These are phyloP conservation scores for Lithophane semibrunnea DNA, from an alignment of 2,888 invertebrate species.

Conservation along the genomic window DNA sequence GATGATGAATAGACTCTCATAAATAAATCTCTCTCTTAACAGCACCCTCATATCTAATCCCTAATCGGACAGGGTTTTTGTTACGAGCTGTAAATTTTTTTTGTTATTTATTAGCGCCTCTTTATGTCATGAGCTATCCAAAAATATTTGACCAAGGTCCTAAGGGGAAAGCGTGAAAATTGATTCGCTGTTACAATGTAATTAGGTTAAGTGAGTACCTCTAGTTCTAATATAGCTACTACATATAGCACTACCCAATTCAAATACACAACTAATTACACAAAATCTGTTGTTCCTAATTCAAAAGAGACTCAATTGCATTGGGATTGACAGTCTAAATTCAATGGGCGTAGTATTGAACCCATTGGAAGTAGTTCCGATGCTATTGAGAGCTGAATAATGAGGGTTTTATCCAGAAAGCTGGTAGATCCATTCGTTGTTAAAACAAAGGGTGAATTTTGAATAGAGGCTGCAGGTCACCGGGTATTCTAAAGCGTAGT, in stretches of 20 bases:
- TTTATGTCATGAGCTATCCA: too few species aligned
- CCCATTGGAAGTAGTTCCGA: constrained; percentile 8
- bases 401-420: constrained; percentile 7
- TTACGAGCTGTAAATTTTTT: too few species aligned
- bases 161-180: too few species aligned
- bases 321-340: neutral
- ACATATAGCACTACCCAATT: neutral
- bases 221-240: too few species aligned
- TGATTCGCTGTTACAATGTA: too few species aligned
- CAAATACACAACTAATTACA: neutral
- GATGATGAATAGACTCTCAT: too few species aligned
- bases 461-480: constrained; percentile 7
- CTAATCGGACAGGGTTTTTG: too few species aligned
- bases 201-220: too few species aligned
- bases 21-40: too few species aligned
- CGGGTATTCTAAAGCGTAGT: neutral
- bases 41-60: too few species aligned
- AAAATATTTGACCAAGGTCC: too few species aligned
- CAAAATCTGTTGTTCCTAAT: neutral
- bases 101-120: too few species aligned
- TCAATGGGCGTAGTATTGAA: constrained; percentile 21
- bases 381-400: constrained; percentile 28
- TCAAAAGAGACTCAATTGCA: constrained; percentile 21
- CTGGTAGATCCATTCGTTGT: constrained; percentile 8
- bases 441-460: constrained; percentile 28